Evolutionary conservation across 2,113 vertebrate genomes (phyloP), one percentile per base, ranked within the genome.

Genomic region (Vulpes ferrilata): DNA sequence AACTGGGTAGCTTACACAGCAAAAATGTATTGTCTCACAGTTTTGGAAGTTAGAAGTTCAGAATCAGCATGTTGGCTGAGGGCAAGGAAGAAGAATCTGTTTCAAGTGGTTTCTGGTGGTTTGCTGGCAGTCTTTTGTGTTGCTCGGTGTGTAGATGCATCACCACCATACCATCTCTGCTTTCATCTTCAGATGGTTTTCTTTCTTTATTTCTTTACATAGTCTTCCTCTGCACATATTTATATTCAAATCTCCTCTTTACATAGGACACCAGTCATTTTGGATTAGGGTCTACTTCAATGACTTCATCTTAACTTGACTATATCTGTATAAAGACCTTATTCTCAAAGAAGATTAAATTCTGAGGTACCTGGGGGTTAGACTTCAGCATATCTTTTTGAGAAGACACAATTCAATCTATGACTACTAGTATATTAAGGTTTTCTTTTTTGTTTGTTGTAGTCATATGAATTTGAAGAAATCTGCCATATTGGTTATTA

Each of bases 401-500:
- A 60, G 35, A 30, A 20, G 27, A 81, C 30, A 35, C 9, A 94
- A 8, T 67, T 73, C 35, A 81, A 4, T 30, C 32, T n/a, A 25
- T 85, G 57, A 48, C 10, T 74, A 62, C 48, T 11, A 80, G 15
- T 53, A 53, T 25, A 74, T 85, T 82, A 78, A 43, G 73, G 60
- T 11, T 62, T 35, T 55, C 59, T 51, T 22, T 82, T 9, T 48
- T 43, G 3, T 76, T 86, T 88, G n/a, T 92, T 93, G 88, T 22
- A 88, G 0, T 88, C 53, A 51, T 87, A 93, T n/a, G 74, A 53
- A 59, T 93, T 73, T 79, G 76, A 71, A 11, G 32, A 53, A 67
- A 51, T 82, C 20, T 96, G n/a, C 13, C 38, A 55, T 55, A 79
- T 62, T 97, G 15, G 13, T 65, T 93, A 90, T 93, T 82, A 78